Evolutionary conservation across 2,797 vertebrate genomes (phyloP), one percentile per base, ranked within the genome.

Genomic region (Lagodon rhomboides): DNA sequence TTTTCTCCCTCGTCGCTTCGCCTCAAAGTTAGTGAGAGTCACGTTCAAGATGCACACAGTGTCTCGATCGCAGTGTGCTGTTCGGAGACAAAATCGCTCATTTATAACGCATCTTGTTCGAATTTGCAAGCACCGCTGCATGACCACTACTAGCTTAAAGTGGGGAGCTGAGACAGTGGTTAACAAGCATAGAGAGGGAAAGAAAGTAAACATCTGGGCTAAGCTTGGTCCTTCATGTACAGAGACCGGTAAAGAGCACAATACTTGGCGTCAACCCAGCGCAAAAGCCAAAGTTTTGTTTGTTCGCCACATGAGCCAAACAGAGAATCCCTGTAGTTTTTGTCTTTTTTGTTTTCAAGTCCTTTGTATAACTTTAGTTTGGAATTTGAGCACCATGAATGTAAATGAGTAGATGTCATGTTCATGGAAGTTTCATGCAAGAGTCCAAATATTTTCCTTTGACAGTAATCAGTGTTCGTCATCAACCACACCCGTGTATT

Each of bases 111-210:
- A 51, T 73, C 82, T 70, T 63, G 73, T 68, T 22, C 79, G 79
- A 80, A 49, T 87, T 87, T 87, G 81, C 13, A 49, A 85, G 70
- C 76, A 72, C 68, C 17, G 30, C 64, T 84, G 82, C 68, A 68
- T 60, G 60, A 80, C 65, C 70, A 10, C 51, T 75, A 59, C 78
- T 66, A 78, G 64, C 58, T 66, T 59, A 46, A 59, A 77, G 82
- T 80, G 64, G 73, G 56, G 49, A 78, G 70, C 47, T 53, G 78
- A 75, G 73, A 82, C 38, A 67, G 62, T 58, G 43, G 72, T 76
- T 79, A 84, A 80, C 74, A 81, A 74, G 83, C 59, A 65, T 59
- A 79, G 72, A 77, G 74, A 77, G 64, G 47, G 79, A 79, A 76
- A 44, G 60, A 85, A 67, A 80, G 77, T 72, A 61, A 80, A 80